Percentiles rank a stretch among this genome's conserved stretches.
These are phyloP conservation scores for Pachydiplax longipennis DNA, from an alignment of 2,888 invertebrate species.

Conservation along the genomic window DNA sequence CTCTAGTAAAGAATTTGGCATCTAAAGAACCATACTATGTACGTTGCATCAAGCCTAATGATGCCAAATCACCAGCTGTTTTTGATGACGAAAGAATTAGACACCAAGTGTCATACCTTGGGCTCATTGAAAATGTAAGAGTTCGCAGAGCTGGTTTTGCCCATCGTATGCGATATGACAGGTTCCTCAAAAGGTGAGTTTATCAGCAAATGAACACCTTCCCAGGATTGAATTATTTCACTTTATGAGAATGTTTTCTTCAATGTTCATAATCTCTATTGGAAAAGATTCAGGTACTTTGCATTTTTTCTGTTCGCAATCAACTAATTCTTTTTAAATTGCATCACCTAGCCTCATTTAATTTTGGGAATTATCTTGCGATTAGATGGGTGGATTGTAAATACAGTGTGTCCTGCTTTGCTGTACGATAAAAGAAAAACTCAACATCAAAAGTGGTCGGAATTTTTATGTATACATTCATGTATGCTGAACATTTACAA, in stretches of 20 bases:
- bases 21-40: conserved; percentile 97
- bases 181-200: conserved; percentile 81
- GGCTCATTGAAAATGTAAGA: conserved; percentile 93
- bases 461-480: too few relatives aligned
- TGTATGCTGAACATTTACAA: too few relatives aligned
- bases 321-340: too few relatives aligned
- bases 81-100: conserved; percentile 84
- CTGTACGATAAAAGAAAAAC: too few relatives aligned
- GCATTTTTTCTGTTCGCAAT: too few relatives aligned
- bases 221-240: neutral
- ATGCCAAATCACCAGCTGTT: conserved; percentile 83
- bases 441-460: too few relatives aligned
- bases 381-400: too few relatives aligned
- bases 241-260: too few relatives aligned
- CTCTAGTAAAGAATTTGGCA: conserved; percentile 84
- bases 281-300: neutral
- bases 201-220: neutral
- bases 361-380: too few relatives aligned
- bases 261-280: neutral
- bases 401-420: too few relatives aligned
- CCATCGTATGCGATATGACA: conserved; percentile 91
- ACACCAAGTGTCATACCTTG: conserved; percentile 85
- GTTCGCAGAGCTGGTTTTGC: conserved; percentile 97
- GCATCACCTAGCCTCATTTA: too few relatives aligned
- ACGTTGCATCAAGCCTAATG: conserved; percentile 96